Evolutionary conservation across 2,888 invertebrate genomes (phyloP).

Genomic region (Tenthredo mesomela): DNA sequence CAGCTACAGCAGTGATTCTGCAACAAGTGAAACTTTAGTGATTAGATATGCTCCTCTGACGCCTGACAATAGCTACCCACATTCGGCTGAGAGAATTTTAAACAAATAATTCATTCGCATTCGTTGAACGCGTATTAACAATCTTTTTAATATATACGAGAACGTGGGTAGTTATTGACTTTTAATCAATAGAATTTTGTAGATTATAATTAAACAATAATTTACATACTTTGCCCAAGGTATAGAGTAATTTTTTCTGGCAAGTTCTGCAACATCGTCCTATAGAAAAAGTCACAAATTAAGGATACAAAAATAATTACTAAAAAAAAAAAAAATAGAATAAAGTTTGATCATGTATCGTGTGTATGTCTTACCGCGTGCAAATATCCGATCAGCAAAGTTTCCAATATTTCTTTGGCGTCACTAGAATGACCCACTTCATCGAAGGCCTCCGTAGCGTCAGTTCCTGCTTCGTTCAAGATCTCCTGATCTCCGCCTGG

Average conservation of each 20-base stretch:
- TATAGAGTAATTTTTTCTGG: slow-evolving; percentile 5
- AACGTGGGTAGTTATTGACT: slow-evolving; percentile 1
- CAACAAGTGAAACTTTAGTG: slow-evolving; percentile 31
- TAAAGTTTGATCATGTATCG: not conserved
- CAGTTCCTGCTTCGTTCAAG: slow-evolving; percentile 43
- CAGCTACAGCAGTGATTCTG: slow-evolving; percentile 41
- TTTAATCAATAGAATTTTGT: not conserved
- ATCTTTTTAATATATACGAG: not conserved
- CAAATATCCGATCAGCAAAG: slow-evolving; percentile 42
- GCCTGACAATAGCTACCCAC: slow-evolving; percentile 13
- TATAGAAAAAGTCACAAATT: not conserved
- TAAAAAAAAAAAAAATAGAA: not conserved
- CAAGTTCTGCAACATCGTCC: slow-evolving; percentile 15
- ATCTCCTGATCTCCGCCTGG: slow-evolving; percentile 45
- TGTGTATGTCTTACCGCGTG: slow-evolving; percentile 32
- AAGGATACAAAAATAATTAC: not conserved
- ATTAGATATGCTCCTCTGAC: slow-evolving; percentile 7
- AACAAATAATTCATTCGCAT: slow-evolving; percentile 19
- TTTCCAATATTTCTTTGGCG: slow-evolving; percentile 43
- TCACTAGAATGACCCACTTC: slow-evolving; percentile 41
- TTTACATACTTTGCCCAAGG: slow-evolving; percentile 10
- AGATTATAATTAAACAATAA: not conserved
- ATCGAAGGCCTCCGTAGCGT: slow-evolving; percentile 43
- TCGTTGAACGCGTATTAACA: slow-evolving; percentile 32
- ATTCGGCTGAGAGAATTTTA: not conserved